A percentile compares a stretch with the other conserved stretches of the same genome.
phyloP scores from a whole-genome alignment of 2,797 vertebrate genomes.

The Phyllotis vaccarum region DNA sequence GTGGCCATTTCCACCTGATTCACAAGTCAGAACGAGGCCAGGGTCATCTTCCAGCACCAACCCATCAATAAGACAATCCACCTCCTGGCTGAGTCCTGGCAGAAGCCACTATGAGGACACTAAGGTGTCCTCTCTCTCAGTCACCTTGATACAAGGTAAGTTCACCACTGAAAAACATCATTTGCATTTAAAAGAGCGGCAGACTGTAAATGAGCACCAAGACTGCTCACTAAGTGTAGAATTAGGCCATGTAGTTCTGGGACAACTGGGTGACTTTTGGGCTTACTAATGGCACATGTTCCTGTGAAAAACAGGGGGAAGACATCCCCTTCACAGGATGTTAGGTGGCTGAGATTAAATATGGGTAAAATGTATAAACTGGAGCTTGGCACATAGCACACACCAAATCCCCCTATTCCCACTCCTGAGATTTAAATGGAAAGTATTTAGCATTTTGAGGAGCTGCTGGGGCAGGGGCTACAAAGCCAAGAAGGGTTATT shows the following conservation, averaged over 20 bases:
- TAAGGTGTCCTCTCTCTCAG: not conserved
- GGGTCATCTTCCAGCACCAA: not conserved
- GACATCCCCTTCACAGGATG: not conserved
- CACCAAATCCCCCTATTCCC: not conserved
- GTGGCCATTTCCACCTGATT: not conserved
- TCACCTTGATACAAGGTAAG: slow-evolving; percentile 8
- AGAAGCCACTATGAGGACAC: slow-evolving; percentile 51
- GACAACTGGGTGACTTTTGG: not conserved
- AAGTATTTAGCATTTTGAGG: not conserved
- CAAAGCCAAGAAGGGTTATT: not conserved
- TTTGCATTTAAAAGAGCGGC: slow-evolving; percentile 75
- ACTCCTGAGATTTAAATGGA: not conserved
- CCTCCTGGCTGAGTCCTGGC: slow-evolving; percentile 34
- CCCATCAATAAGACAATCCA: not conserved
- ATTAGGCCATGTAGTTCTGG: slow-evolving; percentile 21
- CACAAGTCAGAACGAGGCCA: slow-evolving; percentile 53
- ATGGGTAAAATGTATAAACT: not conserved
- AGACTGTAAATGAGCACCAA: slow-evolving; percentile 52
- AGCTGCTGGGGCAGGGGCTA: not conserved
- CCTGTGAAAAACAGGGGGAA: not conserved
- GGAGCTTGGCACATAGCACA: not conserved
- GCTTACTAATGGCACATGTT: not conserved
- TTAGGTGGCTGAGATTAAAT: not conserved
- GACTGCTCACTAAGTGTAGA: slow-evolving; percentile 47
- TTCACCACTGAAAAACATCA: slow-evolving; percentile 54